Percentiles rank a stretch among this genome's conserved stretches.
Evolutionary conservation across 2,888 invertebrate genomes (phyloP).

Genomic region (Ernsta delagoae): DNA sequence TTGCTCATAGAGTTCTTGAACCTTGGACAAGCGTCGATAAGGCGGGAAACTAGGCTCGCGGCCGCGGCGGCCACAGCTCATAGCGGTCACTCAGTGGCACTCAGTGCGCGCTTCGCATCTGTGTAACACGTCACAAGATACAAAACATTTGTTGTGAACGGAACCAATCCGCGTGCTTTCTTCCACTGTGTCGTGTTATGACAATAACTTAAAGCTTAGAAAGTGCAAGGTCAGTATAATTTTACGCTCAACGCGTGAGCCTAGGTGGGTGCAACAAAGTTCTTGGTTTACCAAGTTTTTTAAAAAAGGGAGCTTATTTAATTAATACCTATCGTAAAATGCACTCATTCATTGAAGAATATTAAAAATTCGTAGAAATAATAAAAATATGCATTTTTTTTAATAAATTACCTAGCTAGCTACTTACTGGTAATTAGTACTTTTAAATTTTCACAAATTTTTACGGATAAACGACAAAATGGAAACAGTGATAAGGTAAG

Average conservation of each 20-base stretch:
- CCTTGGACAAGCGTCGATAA: conserved; percentile 70
- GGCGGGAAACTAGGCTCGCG: conserved; percentile 47
- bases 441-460: too few species aligned
- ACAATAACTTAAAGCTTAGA: not conserved
- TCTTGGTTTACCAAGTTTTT: too few species aligned
- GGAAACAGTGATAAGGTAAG: too few species aligned
- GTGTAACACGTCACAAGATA: conserved; percentile 17
- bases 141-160: conserved; percentile 1
- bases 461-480: too few species aligned
- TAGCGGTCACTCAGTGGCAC: conserved; percentile 30
- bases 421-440: too few species aligned
- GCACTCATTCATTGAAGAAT: too few species aligned
- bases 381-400: too few species aligned
- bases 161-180: not conserved
- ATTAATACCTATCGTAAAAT: too few species aligned
- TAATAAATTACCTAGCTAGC: too few species aligned
- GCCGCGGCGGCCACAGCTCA: not conserved
- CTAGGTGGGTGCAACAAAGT: too few species aligned
- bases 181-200: conserved; percentile 16
- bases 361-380: too few species aligned
- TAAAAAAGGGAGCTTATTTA: too few species aligned
- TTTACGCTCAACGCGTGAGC: not conserved
- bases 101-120: conserved; percentile 21
- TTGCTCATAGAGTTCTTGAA: conserved; percentile 51
- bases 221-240: not conserved